Conservation (phyloP, 2,113 vertebrate species). For the Brachypteracias leptosomus region DNA sequence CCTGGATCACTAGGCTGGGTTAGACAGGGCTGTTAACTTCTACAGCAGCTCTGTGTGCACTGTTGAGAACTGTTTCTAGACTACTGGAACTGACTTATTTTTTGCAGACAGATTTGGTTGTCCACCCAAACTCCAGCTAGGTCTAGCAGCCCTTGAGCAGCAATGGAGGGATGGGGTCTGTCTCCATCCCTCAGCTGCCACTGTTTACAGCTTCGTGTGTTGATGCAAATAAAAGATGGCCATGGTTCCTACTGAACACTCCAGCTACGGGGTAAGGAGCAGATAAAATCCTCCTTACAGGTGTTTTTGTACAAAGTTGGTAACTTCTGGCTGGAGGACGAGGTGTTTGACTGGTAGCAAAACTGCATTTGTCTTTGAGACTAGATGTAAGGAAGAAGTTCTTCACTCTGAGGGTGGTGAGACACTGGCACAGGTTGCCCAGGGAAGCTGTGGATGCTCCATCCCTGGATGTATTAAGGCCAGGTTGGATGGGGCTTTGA, state of each 20-base stretch:
- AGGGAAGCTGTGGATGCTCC: too few relatives aligned
- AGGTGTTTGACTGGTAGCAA: not conserved
- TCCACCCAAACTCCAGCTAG: not conserved
- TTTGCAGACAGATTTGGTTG: not conserved
- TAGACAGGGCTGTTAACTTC: not conserved
- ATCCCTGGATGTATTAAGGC: too few relatives aligned
- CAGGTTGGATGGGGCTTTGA: too few relatives aligned
- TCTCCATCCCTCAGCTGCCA: not conserved
- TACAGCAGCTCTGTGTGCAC: not conserved
- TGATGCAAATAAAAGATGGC: not conserved
- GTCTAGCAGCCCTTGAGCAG: not conserved
- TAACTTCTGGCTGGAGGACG: not conserved
- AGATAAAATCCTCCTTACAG: not conserved
- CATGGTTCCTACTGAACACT: not conserved
- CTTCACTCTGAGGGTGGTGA: too few relatives aligned
- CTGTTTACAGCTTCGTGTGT: accelerated
- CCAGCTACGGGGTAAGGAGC: not conserved
- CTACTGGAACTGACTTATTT: not conserved
- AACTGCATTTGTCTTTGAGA: not conserved
- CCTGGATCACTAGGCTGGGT: not conserved
- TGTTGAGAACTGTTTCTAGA: not conserved
- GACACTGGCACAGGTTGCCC: too few relatives aligned
- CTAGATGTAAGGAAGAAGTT: too few relatives aligned
- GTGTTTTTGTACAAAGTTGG: not conserved
- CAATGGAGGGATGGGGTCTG: not conserved